phyloP scores from a whole-genome alignment of 2,888 invertebrate species.

The Cremastinae sp. region DNA sequence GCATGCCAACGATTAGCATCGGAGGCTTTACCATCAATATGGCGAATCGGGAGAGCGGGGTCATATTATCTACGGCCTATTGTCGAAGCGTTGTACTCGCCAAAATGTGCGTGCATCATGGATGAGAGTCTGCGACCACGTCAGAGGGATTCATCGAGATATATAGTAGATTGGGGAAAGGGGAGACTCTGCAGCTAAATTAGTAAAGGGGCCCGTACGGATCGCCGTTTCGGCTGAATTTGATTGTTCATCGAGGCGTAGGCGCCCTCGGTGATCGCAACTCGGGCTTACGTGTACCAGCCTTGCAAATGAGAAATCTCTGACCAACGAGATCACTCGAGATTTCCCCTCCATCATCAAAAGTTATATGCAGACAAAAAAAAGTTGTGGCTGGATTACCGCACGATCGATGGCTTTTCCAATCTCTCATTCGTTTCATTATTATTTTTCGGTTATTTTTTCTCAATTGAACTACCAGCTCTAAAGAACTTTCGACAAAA shows the following conservation, averaged over 20 bases:
- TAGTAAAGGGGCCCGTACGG: slow-evolving; percentile 53
- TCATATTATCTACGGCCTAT: slow-evolving; percentile 59
- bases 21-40: slow-evolving; percentile 57
- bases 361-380: slow-evolving; percentile 17
- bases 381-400: too few relatives aligned
- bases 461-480: too few relatives aligned
- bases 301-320: slow-evolving; percentile 55
- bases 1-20: slow-evolving; percentile 57
- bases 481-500: too few relatives aligned
- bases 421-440: too few relatives aligned
- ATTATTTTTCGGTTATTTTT: too few relatives aligned
- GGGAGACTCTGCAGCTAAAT: slow-evolving; percentile 40
- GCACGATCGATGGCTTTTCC: too few relatives aligned
- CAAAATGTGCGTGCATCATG: slow-evolving; percentile 7
- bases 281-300: slow-evolving; percentile 51
- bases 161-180: slow-evolving; percentile 15
- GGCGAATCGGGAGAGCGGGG: slow-evolving; percentile 57
- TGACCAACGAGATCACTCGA: slow-evolving; percentile 44
- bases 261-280: slow-evolving; percentile 49
- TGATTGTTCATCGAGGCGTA: slow-evolving; percentile 61
- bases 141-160: slow-evolving; percentile 45
- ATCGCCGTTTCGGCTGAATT: slow-evolving; percentile 53
- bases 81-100: slow-evolving; percentile 46
- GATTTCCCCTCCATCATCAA: slow-evolving; percentile 20
- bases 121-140: neutral